These are phyloP conservation scores for Ernsta delagoae DNA, from an alignment of 2,888 invertebrate genomes.

Conservation along the genomic window DNA sequence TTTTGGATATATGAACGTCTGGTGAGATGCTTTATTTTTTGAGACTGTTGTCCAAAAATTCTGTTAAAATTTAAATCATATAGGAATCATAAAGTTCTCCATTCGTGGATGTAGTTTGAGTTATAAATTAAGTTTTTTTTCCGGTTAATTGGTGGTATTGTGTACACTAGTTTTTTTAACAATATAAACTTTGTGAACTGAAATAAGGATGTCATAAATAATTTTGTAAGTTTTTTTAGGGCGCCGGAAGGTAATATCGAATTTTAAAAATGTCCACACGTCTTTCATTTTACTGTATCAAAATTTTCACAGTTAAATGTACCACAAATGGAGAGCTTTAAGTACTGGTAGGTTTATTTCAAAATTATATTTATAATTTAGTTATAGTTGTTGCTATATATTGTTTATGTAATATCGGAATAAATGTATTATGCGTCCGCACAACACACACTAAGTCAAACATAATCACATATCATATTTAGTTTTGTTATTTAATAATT, in stretches of 20 bases:
- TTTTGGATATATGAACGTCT: conserved; percentile 72
- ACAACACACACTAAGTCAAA: conserved; percentile 75
- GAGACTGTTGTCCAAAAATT: conserved; percentile 80
- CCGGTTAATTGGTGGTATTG: no score
- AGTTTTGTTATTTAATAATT: conserved; percentile 80
- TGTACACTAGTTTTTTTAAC: no score
- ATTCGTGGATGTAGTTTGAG: conserved; percentile 24
- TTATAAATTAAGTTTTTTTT: no score
- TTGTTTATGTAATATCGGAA: conserved; percentile 49
- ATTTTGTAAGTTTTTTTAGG: no score
- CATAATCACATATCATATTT: conserved; percentile 80
- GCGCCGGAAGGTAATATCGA: no score
- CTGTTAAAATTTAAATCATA: conserved; percentile 49
- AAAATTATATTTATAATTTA: conserved; percentile 75
- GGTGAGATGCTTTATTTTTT: conserved; percentile 75
- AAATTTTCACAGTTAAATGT: no score
- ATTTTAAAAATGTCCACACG: no score
- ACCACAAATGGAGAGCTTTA: conserved; percentile 46
- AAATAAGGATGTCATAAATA: no score
- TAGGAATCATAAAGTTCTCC: conserved; percentile 9
- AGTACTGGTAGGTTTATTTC: conserved; percentile 53
- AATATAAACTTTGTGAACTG: no score
- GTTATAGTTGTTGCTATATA: conserved; percentile 67
- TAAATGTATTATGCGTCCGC: conserved; percentile 54
- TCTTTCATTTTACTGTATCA: no score